These are phyloP conservation scores for Archips xylosteana DNA, from an alignment of 2,888 invertebrate species.

Conservation along the genomic window DNA sequence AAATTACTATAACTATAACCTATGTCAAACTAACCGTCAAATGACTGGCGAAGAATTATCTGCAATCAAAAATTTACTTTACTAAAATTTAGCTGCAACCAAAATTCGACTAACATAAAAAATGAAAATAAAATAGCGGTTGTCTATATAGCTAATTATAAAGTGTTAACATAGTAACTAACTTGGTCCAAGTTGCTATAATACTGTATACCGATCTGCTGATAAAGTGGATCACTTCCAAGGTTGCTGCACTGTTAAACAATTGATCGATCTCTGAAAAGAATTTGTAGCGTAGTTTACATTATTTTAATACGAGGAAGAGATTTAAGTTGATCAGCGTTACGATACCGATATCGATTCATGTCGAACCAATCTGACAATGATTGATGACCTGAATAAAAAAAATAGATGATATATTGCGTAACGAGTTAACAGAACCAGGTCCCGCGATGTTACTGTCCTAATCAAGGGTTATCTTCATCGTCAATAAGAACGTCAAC, in stretches of 20 bases:
- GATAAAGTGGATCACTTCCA: background rate
- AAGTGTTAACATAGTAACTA: too few relatives aligned
- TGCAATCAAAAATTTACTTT: too few relatives aligned
- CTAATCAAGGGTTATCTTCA: slow-evolving; percentile 40
- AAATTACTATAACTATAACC: too few relatives aligned
- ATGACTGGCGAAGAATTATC: too few relatives aligned
- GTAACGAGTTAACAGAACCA: slow-evolving; percentile 23
- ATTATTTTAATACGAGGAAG: slow-evolving; percentile 7
- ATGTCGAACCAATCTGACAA: slow-evolving; percentile 32
- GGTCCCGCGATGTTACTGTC: slow-evolving; percentile 13
- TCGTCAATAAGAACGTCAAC: slow-evolving; percentile 34
- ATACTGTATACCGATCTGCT: background rate
- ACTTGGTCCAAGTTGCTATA: background rate
- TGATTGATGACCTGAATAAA: slow-evolving; percentile 40
- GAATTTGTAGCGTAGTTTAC: background rate
- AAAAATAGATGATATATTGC: slow-evolving; percentile 24
- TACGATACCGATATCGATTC: slow-evolving; percentile 21
- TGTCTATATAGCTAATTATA: too few relatives aligned
- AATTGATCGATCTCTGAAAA: slow-evolving; percentile 1
- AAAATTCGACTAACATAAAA: too few relatives aligned
- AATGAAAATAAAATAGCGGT: too few relatives aligned
- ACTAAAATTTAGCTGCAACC: too few relatives aligned
- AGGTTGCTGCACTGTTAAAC: background rate
- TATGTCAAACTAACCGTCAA: too few relatives aligned
- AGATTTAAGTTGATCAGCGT: slow-evolving; percentile 31